These are phyloP conservation scores for Zaprionus camerounensis DNA, from an alignment of 1,140 invertebrate genomes.

Conservation along the genomic window DNA sequence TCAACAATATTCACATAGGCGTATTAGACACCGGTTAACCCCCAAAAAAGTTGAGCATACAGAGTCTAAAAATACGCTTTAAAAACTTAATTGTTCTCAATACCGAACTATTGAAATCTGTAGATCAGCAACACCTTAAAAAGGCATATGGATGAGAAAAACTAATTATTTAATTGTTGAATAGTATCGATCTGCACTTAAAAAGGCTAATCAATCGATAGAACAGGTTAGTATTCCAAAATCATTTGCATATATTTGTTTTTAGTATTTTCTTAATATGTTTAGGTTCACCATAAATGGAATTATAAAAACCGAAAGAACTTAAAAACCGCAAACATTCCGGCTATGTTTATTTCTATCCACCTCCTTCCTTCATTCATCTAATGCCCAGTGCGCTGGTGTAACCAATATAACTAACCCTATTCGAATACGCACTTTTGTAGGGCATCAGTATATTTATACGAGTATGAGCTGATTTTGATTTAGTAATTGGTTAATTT, in stretches of 20 bases:
- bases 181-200: no score
- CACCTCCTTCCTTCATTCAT: background rate
- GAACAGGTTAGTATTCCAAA: no score
- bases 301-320: background rate
- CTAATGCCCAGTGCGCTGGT: background rate
- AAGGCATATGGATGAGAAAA: no score
- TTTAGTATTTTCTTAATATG: no score
- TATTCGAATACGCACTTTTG: background rate
- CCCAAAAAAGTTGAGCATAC: background rate
- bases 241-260: no score
- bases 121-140: no score
- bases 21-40: constrained; percentile 23
- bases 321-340: background rate
- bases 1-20: constrained; percentile 48
- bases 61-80: background rate
- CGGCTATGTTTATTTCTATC: no score
- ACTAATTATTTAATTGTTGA: no score
- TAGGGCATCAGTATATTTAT: background rate
- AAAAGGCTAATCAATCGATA: no score
- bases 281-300: no score
- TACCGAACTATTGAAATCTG: no score
- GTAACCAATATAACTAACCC: constrained; percentile 6
- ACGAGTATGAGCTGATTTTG: constrained; percentile 8
- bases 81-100: no score
- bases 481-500: constrained; percentile 47